phyloP scores from a whole-genome alignment of 2,113 vertebrate genomes.

The Eulemur rufifrons region DNA sequence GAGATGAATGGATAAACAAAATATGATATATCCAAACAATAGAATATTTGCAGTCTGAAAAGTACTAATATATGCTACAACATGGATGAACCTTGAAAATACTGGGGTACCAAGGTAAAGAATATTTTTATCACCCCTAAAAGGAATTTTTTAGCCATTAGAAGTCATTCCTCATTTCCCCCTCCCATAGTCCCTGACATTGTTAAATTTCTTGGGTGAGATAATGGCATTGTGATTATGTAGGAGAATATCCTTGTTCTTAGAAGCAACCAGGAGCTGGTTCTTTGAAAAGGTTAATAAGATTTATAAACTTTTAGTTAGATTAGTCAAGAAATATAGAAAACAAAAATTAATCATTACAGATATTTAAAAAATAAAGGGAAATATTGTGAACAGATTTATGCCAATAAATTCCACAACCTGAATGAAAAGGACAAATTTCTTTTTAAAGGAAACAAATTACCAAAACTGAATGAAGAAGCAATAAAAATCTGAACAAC shows the following conservation, averaged over 20 bases:
- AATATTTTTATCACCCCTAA: no score
- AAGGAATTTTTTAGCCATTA: no score
- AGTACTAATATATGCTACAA: not conserved
- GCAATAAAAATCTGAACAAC: not conserved
- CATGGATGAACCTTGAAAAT: not conserved
- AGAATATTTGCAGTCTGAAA: not conserved
- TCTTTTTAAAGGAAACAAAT: slow-evolving; percentile 43
- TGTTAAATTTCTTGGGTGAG: not conserved
- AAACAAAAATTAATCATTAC: not conserved
- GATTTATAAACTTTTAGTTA: not conserved
- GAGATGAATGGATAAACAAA: not conserved
- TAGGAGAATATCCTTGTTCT: not conserved
- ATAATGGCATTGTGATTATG: not conserved
- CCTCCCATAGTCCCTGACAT: not conserved
- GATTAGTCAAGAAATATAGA: not conserved
- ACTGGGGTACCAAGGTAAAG: not conserved
- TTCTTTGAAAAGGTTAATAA: not conserved
- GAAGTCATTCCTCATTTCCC: no score
- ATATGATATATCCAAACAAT: not conserved
- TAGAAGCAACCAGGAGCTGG: not conserved
- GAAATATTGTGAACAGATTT: not conserved
- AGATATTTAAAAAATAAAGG: not conserved
- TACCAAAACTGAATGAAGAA: not conserved
- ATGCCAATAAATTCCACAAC: not conserved
- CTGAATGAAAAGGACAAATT: not conserved